Evolutionary conservation across 2,797 vertebrate species (phyloP), one percentile per base, ranked within the genome.

Genomic region (Pteronotus mesoamericanus): DNA sequence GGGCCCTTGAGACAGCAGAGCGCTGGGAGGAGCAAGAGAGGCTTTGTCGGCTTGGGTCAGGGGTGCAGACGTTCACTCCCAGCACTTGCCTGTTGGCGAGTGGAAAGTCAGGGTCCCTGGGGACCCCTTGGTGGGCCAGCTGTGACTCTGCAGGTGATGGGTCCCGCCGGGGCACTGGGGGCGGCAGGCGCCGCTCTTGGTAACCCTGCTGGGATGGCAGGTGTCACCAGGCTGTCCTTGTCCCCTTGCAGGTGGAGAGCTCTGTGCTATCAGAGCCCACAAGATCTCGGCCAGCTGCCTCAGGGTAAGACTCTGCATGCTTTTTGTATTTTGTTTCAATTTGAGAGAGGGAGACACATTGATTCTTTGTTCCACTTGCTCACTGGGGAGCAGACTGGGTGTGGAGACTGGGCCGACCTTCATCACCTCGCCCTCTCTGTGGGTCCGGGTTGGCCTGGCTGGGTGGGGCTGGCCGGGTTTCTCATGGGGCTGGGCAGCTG

Each of bases 61-160:
- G 59, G 34, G 29, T 42, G 29, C 34, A 9, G 51, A 11, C 57
- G 44, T 37, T 4, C 0, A 0, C 79, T 19, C 68, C 2, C 3
- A 5, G 26, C 19, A 1, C 4, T 21, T 34, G 15, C 21, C 80
- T 75, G 57, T 42, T 2, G 19, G 5, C 0, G 74, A 24, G 64
- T 21, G 3, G 1, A 6, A 57, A 46, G 32, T 19, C 1, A 1
- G 53, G 74, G 53, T 24, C 46, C 29, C 4, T 10, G 71, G 48
- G 71, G 15, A 2, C 29, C 68, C 22, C 29, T 44, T 2, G 0
- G 6, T 19, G 16, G n/a, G 34, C 22, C 0, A 2, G n/a, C 53
- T 2, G 0, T 6, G 4, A 19, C 37, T 29, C 9, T 12, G 7
- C 12, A 21, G 7, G 5, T 24, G 9, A 12, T 12, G 0, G 6